phyloP scores from a whole-genome alignment of 2,888 invertebrate genomes.

The Dryobota labecula region DNA sequence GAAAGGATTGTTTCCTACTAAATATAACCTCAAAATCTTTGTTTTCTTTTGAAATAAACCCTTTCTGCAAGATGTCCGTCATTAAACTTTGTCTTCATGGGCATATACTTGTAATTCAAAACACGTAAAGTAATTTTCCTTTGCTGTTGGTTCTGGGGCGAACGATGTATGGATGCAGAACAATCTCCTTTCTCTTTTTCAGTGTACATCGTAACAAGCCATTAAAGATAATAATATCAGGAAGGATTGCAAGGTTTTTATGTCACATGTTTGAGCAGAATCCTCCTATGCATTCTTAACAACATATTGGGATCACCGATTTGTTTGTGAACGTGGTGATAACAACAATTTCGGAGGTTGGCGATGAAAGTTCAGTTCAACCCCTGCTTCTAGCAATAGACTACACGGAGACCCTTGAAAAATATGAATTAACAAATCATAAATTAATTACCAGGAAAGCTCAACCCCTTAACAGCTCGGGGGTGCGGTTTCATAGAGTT shows the following conservation, averaged over 20 bases:
- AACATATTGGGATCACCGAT: neutral
- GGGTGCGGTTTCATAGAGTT: slow-evolving; percentile 85
- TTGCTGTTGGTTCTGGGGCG: too few relatives aligned
- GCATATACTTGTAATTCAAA: too few relatives aligned
- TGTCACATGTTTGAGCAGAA: neutral
- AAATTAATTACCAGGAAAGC: slow-evolving; percentile 46
- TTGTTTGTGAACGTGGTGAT: neutral
- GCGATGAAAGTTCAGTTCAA: neutral
- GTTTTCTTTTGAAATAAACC: too few relatives aligned
- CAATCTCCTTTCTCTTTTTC: neutral
- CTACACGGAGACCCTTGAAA: neutral
- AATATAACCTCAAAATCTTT: too few relatives aligned
- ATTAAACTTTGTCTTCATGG: too few relatives aligned
- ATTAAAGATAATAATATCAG: neutral
- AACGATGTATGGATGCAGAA: too few relatives aligned
- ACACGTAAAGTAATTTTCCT: too few relatives aligned
- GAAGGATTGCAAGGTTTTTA: neutral
- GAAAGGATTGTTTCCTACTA: too few relatives aligned
- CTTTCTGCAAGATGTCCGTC: too few relatives aligned
- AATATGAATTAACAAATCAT: slow-evolving; percentile 7
- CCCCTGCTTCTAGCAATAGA: neutral
- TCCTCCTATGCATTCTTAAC: neutral
- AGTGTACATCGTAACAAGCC: neutral
- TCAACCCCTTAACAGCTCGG: slow-evolving; percentile 76
- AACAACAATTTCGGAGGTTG: neutral